Evolutionary conservation across 2,888 invertebrate species (phyloP).

Genomic region (Troides helena): DNA sequence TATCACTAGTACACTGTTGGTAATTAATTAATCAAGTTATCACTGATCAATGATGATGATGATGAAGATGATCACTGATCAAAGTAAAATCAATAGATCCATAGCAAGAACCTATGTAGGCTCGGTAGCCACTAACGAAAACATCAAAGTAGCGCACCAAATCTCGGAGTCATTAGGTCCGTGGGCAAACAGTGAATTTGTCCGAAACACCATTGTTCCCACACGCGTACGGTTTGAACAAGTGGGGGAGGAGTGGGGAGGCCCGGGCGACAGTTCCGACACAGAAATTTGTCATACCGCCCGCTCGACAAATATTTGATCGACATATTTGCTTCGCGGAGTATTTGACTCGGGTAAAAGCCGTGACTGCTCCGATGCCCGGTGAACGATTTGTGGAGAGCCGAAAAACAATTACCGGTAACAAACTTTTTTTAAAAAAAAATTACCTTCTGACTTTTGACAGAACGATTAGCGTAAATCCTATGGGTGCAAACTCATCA

Average conservation of each 20-base stretch:
- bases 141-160: slow-evolving; percentile 18
- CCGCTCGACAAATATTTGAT: slow-evolving; percentile 55
- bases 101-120: no score
- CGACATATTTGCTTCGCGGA: slow-evolving; percentile 46
- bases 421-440: slow-evolving; percentile 32
- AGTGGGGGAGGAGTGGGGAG: slow-evolving; percentile 30
- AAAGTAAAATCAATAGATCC: no score
- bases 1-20: no score
- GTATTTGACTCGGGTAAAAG: slow-evolving; percentile 68
- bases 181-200: slow-evolving; percentile 34
- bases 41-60: no score
- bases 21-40: no score
- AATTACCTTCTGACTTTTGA: no score
- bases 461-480: no score
- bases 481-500: no score
- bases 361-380: slow-evolving; percentile 61
- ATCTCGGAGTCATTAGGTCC: slow-evolving; percentile 26
- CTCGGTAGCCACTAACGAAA: neutral
- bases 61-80: no score
- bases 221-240: slow-evolving; percentile 28
- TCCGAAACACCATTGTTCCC: slow-evolving; percentile 37
- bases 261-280: slow-evolving; percentile 57
- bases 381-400: slow-evolving; percentile 47
- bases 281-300: slow-evolving; percentile 56
- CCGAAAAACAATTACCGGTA: slow-evolving; percentile 33